These are phyloP conservation scores for Clarias fuscus DNA, from an alignment of 2,797 vertebrate genomes.

Conservation along the genomic window DNA sequence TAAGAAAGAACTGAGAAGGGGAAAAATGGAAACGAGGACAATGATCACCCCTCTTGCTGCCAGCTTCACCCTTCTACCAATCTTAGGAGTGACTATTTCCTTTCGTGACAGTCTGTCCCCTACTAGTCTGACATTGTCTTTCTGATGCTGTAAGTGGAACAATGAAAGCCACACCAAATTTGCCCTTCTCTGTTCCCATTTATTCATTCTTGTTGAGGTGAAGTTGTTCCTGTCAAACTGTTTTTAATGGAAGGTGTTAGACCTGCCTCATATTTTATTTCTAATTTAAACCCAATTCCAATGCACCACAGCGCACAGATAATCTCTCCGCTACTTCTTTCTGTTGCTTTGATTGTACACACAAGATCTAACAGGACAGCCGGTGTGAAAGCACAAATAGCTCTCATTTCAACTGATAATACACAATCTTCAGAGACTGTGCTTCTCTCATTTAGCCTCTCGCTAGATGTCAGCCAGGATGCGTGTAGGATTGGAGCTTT, in stretches of 20 bases:
- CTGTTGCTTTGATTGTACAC: constrained; percentile 48
- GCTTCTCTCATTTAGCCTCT: constrained; percentile 97
- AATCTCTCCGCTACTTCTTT: constrained; percentile 49
- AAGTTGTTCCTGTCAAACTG: constrained; percentile 47
- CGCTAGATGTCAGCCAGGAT: constrained; percentile 91
- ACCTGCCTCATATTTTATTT: constrained; percentile 36
- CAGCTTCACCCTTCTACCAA: constrained; percentile 64
- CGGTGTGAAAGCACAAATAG: constrained; percentile 99
- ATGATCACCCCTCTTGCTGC: constrained; percentile 72
- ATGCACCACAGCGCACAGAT: constrained; percentile 31
- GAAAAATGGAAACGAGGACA: constrained; percentile 38
- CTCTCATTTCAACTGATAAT: constrained; percentile 99
- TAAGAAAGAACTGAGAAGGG: constrained; percentile 37
- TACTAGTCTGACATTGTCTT: constrained; percentile 53
- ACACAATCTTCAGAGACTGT: constrained; percentile 92
- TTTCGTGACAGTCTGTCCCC: constrained; percentile 54
- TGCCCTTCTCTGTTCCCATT: constrained; percentile 46
- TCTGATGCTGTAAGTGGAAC: constrained; percentile 54
- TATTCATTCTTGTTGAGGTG: constrained; percentile 54
- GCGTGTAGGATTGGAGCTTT: constrained; percentile 89
- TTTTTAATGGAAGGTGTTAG: constrained; percentile 32
- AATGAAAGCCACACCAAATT: constrained; percentile 52
- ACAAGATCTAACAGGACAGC: constrained; percentile 81
- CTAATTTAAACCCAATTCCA: constrained; percentile 39
- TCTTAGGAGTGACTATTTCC: constrained; percentile 56